Base-by-base conservation (phyloP, 2,888 invertebrate genomes). In the Thalpophila matura region DNA sequence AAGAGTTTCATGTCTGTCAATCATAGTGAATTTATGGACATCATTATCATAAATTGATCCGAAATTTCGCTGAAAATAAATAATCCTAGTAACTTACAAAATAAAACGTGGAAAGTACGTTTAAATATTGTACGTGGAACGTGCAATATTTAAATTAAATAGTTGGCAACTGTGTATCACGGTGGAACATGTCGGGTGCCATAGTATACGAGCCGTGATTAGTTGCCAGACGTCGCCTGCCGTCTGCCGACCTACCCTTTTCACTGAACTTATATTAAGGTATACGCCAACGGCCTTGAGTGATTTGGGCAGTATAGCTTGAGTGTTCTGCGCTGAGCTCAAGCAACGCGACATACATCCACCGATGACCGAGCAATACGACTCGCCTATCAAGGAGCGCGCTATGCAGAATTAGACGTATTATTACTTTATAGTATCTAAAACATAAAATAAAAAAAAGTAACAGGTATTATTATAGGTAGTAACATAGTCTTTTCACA, bases 121-220 rank as follows among this genome's bases (percentile, higher is more conserved):
- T 53, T 46, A 45, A 49, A 50, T 72, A 45, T 54, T 46, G 26
- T 45, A 40, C 18, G 18, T 14, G 37, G 37, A 38, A 57, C 53
- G 38, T 42, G 6, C 20, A 70, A 51, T 70, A 58, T 70, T 65
- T 58, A 55, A 72, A 70, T 65, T 58, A 55, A 72, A 70, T 65
- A 65, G 49, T 65, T 70, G 54, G 58, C 74, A 72, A 58, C 49
- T 20, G 22, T 53, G 49, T 49, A 16, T 31, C n/a, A 57, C 20
- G 10, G 26, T 2, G 26, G 26, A 54, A 58, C 57, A 27, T 65
- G 58, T 73, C 49, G 38, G 57, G 31, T 54, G 47, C 31, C 24
- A 38, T 57, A 50, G 73, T 72, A 65, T 42, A 69, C 57, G 35
- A 35, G 49, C 27, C 3, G 22, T 57, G 50, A 50, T 64, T 58